Conservation (phyloP, 2,888 invertebrate species). For the Andrena flavipes region DNA sequence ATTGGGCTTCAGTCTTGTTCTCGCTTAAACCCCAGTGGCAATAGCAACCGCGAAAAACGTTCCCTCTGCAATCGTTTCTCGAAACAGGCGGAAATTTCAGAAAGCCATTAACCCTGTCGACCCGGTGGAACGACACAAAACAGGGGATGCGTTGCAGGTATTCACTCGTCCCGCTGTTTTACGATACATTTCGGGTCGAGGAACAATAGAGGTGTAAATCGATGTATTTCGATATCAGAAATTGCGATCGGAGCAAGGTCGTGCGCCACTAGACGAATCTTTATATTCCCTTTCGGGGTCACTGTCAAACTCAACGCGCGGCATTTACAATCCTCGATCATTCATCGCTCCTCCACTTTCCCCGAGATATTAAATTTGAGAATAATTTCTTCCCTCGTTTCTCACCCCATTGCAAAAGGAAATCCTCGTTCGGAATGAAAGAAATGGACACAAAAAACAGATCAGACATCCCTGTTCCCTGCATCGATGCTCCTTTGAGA, state of each 20-base stretch:
- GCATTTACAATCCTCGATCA: not conserved
- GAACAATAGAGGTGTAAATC: constrained; percentile 54
- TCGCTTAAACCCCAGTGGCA: not conserved
- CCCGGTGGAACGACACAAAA: constrained; percentile 24
- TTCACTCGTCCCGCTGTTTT: constrained; percentile 43
- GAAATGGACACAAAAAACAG: too few species aligned
- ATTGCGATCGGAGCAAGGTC: constrained; percentile 53
- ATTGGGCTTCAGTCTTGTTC: not conserved
- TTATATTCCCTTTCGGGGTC: constrained; percentile 36
- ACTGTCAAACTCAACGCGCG: constrained; percentile 27
- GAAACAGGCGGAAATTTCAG: constrained; percentile 22
- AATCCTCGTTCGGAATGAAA: too few species aligned
- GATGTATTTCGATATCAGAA: constrained; percentile 54
- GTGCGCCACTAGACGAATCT: constrained; percentile 24
- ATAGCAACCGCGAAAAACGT: not conserved
- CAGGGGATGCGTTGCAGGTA: constrained; percentile 23
- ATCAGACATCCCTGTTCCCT: too few species aligned
- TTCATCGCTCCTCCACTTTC: not conserved
- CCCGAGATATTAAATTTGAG: too few species aligned
- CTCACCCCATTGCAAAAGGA: too few species aligned
- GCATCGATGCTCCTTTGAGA: too few species aligned
- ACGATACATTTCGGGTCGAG: constrained; percentile 50
- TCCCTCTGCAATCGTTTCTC: not conserved
- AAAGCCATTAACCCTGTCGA: constrained; percentile 46
- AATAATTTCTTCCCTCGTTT: too few species aligned